These are phyloP conservation scores for Drosophila murphyi DNA, from an alignment of 1,140 invertebrate genomes.

Conservation along the genomic window DNA sequence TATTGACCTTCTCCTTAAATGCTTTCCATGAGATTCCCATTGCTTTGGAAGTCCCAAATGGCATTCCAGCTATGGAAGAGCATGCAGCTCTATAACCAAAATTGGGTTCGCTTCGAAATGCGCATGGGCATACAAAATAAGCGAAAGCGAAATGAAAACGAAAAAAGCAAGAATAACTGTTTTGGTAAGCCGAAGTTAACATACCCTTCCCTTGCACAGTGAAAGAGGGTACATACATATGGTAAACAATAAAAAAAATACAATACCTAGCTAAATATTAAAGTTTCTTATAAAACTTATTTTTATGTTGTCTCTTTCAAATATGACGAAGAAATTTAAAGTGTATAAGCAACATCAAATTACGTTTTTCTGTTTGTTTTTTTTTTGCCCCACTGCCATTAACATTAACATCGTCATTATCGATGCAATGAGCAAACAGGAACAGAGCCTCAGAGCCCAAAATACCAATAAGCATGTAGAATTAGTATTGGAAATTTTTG, in stretches of 20 bases:
- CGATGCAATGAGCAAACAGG: not conserved
- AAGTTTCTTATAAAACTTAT: not conserved
- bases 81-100: not conserved
- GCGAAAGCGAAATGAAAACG: conserved; percentile 13
- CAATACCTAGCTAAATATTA: not conserved
- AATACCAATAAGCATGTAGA: not conserved
- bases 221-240: no score
- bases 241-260: not conserved
- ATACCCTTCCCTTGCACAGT: no score
- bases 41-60: not conserved
- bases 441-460: not conserved
- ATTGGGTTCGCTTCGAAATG: not conserved
- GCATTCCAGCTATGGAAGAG: conserved; percentile 21
- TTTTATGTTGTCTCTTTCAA: no score
- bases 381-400: conserved; percentile 23
- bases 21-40: not conserved
- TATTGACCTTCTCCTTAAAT: conserved; percentile 21
- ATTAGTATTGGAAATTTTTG: conserved; percentile 1
- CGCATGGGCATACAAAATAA: conserved; percentile 24
- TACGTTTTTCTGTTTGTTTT: not conserved
- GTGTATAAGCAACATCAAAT: not conserved
- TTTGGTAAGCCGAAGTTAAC: no score
- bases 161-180: not conserved
- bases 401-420: conserved; percentile 66
- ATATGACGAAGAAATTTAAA: not conserved